Base-by-base conservation (phyloP, 1,140 invertebrate species). In the Procambarus clarkii region DNA sequence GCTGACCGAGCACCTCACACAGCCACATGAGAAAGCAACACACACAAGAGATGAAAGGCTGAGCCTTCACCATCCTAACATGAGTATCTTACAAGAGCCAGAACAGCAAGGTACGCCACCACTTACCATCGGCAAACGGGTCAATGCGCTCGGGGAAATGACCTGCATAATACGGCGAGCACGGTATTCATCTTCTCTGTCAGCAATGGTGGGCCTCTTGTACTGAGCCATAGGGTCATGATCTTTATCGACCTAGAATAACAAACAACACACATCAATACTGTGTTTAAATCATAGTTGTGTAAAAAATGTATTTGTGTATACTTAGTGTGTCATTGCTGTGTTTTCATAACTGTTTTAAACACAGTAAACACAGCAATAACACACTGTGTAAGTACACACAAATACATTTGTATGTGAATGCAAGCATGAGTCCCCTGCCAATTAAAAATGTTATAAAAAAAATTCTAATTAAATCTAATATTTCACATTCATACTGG, bases 201-300 rank as follows among this genome's bases (percentile, higher is more conserved):
- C 98, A 1, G 98, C 97, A 94, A 99, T 98, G 7, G 97, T 98
- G 44, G 97, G 97, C 87, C 97, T 95, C 92, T 98, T 95, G 94
- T 98, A 96, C 93, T 99, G 98, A 45, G 98, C 98, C 96, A 99
- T 97, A 2, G 98, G 98, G 95, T 99, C 99, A 96, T 97, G 98
- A 94, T 99, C 98, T 94, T 97, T 97, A 93, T 98, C 97, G 94
- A 96, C 96, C 97, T 98, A 94, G 69, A 93, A 94, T 94, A 93
- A 21, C 11, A 64, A 21, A 64, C 60, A 15, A 64, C 13, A 64
- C 34, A 34, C 34, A 34, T 34, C 34, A 34, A 34, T 34, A 34
- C 34, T 34, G 34, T 34, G 34, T 34, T 34, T 34, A 34, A 34
- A 34, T 0, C 34, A 34, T 34, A 34, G 34, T 34, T 34, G 1